Evolutionary conservation across 2,113 vertebrate species (phyloP), one percentile per base, ranked within the genome.

Genomic region (Xenopus laevis): DNA sequence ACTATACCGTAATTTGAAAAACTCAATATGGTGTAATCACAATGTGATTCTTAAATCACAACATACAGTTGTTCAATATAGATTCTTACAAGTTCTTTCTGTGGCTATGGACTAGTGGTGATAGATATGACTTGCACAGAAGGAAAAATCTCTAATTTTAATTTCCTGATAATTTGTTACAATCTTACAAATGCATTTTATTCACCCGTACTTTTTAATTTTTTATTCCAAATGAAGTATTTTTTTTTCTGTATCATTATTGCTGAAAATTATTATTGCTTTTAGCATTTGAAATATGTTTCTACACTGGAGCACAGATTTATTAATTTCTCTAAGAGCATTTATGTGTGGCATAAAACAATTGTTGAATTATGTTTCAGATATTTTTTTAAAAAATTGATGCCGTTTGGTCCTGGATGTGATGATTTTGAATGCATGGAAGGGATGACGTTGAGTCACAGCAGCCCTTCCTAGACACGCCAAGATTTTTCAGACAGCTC

Each of bases 251-350:
- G 79, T 45, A 79, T 84, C 65, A 72, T 84, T 80, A 81, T 69
- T 79, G 73, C 68, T 67, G 33, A 68, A 64, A 12, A 6, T 72
- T 78, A 67, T 81, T 83, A 77, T 78, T 83, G 57, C 64, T 81
- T 85, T 85, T 82, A 82, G 63, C 80, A 82, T 78, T 82, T 84
- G 68, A 77, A 78, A 82, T 83, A 3, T 80, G n/a, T 66, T 45
- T 81, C 23, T 30, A 74, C 79, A 83, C 81, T 75, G 18, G 65
- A 61, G 55, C 53, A 66, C 71, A 81, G n/a, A 53, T 78, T 52
- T 78, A 79, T 72, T 80, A 13, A 60, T 82, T 83, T 83, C 27
- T 77, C 63, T 79, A 74, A 74, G 64, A 77, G 33, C 64, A 70
- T 79, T 84, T 65, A 65, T 79, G 72, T 81, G 76, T 79, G 74